Evolutionary conservation across 2,888 invertebrate genomes (phyloP).

Genomic region (Chaetogeoica ovagalla): DNA sequence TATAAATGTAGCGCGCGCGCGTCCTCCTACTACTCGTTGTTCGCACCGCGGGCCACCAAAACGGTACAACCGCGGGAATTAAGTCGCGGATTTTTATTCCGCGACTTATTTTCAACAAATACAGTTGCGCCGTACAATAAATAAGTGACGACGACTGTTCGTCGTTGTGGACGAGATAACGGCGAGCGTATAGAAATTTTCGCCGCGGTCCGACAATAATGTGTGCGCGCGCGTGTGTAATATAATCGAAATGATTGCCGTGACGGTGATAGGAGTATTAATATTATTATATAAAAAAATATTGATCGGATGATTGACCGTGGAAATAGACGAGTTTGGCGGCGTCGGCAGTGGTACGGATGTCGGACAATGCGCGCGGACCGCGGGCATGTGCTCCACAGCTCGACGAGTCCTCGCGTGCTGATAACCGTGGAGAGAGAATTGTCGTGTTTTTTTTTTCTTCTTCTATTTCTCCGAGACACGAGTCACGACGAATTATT

Average conservation of each 20-base stretch:
- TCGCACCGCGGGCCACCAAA: too few species aligned
- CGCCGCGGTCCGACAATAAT: slow-evolving; percentile 21
- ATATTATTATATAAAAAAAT: slow-evolving; percentile 22
- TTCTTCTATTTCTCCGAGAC: slow-evolving; percentile 22
- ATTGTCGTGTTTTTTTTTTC: slow-evolving; percentile 55
- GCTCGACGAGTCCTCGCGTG: slow-evolving; percentile 50
- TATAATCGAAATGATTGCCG: slow-evolving; percentile 52
- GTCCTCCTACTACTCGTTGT: too few species aligned
- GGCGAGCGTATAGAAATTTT: slow-evolving; percentile 27
- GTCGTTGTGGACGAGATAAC: too few species aligned
- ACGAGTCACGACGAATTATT: too few species aligned
- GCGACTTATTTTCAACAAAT: too few species aligned
- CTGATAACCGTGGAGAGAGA: slow-evolving; percentile 51
- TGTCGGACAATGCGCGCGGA: slow-evolving; percentile 41
- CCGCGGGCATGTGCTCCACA: slow-evolving; percentile 43
- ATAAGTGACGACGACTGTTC: too few species aligned
- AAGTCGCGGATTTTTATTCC: too few species aligned
- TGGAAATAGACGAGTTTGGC: slow-evolving; percentile 47
- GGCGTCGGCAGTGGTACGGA: slow-evolving; percentile 6
- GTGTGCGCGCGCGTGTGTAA: background rate
- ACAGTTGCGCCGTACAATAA: too few species aligned
- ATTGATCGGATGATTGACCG: slow-evolving; percentile 52
- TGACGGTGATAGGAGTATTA: background rate
- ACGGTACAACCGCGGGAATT: too few species aligned
- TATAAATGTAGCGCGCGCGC: too few species aligned